phyloP scores from a whole-genome alignment of 2,113 vertebrate species.

The Egretta garzetta region DNA sequence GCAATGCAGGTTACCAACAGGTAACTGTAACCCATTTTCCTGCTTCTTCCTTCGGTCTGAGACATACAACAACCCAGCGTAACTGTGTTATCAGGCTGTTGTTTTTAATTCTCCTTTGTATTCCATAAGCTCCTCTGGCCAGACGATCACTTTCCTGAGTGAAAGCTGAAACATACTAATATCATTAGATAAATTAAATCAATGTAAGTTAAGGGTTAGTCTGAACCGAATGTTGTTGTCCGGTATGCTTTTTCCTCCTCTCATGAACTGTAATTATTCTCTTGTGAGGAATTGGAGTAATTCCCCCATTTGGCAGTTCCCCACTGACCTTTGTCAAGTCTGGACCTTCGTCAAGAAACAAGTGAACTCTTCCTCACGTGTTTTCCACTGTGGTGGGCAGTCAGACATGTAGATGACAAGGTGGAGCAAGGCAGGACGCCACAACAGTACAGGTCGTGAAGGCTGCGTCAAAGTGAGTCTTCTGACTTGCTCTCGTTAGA shows the following conservation, averaged over 20 bases:
- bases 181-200: neutral
- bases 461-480: neutral
- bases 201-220: neutral
- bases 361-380: neutral
- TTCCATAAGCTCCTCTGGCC: neutral
- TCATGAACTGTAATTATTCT: neutral
- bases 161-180: neutral
- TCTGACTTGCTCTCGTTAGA: neutral
- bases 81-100: neutral
- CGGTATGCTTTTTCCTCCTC: neutral
- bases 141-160: neutral
- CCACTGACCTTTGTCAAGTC: neutral
- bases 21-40: neutral
- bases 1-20: neutral
- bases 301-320: neutral
- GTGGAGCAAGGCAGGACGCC: neutral
- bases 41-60: neutral
- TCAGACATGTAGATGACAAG: neutral
- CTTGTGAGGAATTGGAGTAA: neutral
- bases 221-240: neutral
- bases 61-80: neutral
- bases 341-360: neutral
- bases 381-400: neutral
- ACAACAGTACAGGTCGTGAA: neutral
- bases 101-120: neutral